A percentile compares a stretch with the other conserved stretches of the same genome.
These are phyloP conservation scores for Microtus pennsylvanicus DNA, from an alignment of 2,113 vertebrate genomes.

Conservation along the genomic window DNA sequence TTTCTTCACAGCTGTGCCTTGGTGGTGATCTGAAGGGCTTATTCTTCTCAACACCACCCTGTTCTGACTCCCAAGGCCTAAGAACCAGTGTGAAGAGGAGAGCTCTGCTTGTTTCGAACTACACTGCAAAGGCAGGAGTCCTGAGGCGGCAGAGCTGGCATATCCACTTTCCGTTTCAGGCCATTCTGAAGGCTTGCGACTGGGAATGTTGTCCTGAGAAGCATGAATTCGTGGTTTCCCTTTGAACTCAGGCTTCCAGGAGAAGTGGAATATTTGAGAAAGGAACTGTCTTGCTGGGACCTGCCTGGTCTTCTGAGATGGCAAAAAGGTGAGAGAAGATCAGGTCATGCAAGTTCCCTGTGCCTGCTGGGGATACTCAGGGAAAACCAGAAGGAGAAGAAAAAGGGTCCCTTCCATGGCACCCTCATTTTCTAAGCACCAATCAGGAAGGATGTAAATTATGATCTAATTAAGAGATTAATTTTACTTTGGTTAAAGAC, in stretches of 20 bases:
- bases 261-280: not conserved
- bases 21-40: not conserved
- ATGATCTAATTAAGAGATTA: not conserved
- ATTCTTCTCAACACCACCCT: not conserved
- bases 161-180: not conserved
- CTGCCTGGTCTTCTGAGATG: not conserved
- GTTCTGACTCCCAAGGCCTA: not conserved
- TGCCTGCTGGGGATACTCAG: not conserved
- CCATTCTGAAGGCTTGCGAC: not conserved
- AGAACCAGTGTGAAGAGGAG: not conserved
- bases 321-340: not conserved
- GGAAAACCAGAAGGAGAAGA: not conserved
- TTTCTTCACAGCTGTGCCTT: not conserved
- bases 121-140: not conserved
- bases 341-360: no score
- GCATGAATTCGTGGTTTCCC: not conserved
- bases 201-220: not conserved
- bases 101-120: not conserved
- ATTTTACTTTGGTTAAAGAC: not conserved
- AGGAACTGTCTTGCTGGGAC: not conserved
- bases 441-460: not conserved
- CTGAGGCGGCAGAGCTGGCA: not conserved
- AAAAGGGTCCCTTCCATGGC: fast-evolving
- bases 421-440: not conserved
- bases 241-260: not conserved